A percentile compares a stretch with the other conserved stretches of the same genome.
Conservation (phyloP, 2,888 invertebrate species). For the Atrina japonica region DNA sequence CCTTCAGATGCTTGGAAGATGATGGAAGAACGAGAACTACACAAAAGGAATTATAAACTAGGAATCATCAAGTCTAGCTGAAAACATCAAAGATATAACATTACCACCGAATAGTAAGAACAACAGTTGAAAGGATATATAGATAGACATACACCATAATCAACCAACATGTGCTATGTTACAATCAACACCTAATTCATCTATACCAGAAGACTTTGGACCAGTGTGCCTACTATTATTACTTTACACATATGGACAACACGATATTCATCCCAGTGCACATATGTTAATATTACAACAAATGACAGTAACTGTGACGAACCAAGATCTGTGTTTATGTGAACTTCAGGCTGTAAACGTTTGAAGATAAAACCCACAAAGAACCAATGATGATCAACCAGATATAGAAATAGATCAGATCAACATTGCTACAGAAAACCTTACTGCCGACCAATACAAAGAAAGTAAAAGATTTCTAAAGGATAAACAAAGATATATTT, state of each 20-base stretch:
- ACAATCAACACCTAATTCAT: background rate
- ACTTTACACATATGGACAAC: constrained; percentile 11
- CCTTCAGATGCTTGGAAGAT: constrained; percentile 23
- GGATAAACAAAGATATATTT: too few species aligned
- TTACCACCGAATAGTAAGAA: constrained; percentile 9
- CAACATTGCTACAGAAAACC: too few species aligned
- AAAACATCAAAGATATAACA: background rate
- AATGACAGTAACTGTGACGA: constrained; percentile 11
- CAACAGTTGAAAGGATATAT: too few species aligned
- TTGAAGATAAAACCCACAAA: background rate
- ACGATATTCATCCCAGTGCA: background rate
- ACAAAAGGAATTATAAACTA: constrained; percentile 11
- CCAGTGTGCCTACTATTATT: background rate
- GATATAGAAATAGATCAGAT: background rate
- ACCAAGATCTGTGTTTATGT: background rate
- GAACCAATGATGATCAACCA: background rate
- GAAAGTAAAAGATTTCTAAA: too few species aligned
- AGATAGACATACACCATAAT: background rate
- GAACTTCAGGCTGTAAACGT: constrained; percentile 15
- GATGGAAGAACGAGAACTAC: constrained; percentile 25
- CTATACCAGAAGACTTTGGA: too few species aligned
- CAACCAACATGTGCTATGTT: background rate
- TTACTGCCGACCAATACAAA: too few species aligned
- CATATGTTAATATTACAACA: constrained; percentile 19
- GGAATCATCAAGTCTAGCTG: constrained; percentile 30